phyloP scores from a whole-genome alignment of 2,797 vertebrate species.

The Pangasius djambal region DNA sequence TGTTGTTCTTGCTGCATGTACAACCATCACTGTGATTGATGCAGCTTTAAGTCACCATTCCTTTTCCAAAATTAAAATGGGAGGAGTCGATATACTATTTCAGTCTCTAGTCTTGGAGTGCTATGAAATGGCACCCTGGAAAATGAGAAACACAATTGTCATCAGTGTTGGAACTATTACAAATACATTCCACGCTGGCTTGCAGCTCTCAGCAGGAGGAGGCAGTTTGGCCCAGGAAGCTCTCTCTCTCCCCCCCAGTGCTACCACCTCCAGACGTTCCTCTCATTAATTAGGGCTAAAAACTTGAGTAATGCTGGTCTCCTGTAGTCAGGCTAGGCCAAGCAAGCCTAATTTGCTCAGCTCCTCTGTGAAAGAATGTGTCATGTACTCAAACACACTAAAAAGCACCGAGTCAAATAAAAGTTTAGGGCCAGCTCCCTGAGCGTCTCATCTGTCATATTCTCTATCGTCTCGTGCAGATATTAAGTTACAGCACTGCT shows the following conservation, averaged over 20 bases:
- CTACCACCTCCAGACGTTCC: slow-evolving; percentile 8
- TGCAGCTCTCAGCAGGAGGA: slow-evolving; percentile 40
- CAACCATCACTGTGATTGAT: not conserved
- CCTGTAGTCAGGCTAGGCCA: not conserved
- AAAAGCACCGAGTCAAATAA: not conserved
- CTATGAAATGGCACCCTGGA: slow-evolving; percentile 60
- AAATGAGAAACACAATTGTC: slow-evolving; percentile 63
- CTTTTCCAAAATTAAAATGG: not conserved
- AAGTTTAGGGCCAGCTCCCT: too few species aligned
- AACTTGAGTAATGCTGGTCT: slow-evolving; percentile 23
- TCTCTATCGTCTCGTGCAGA: not conserved
- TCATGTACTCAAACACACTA: not conserved
- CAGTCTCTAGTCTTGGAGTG: slow-evolving; percentile 8
- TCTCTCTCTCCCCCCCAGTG: not conserved
- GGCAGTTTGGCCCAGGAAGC: slow-evolving; percentile 13
- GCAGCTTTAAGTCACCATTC: not conserved
- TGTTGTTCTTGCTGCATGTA: not conserved
- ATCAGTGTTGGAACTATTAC: slow-evolving; percentile 52
- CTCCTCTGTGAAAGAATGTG: slow-evolving; percentile 2
- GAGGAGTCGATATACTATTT: not conserved
- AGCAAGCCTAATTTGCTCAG: slow-evolving; percentile 11
- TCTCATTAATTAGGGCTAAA: slow-evolving; percentile 36
- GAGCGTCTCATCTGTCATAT: not conserved
- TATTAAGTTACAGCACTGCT: not conserved
- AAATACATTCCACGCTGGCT: slow-evolving; percentile 50